Percentiles rank a stretch among this genome's conserved stretches.
phyloP scores from a whole-genome alignment of 2,113 vertebrate genomes.

The Daphoenositta chrysoptera region DNA sequence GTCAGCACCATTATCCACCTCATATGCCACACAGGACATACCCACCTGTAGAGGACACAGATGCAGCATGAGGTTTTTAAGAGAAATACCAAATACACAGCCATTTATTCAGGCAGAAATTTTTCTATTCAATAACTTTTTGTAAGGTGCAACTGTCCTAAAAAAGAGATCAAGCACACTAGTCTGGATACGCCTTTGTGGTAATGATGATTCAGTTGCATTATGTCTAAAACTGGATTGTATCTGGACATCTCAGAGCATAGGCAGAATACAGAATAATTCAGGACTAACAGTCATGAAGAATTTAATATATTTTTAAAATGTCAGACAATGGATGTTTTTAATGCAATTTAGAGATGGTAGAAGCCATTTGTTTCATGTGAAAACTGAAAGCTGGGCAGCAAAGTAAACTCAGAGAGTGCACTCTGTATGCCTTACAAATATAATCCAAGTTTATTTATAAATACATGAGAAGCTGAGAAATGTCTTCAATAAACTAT shows the following conservation, averaged over 20 bases:
- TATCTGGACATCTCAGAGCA: neutral
- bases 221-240: neutral
- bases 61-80: neutral
- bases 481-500: neutral
- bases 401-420: neutral
- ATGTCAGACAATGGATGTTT: neutral
- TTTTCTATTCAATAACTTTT: neutral
- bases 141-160: neutral
- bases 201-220: neutral
- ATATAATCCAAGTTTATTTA: neutral
- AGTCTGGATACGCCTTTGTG: neutral
- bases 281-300: neutral
- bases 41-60: neutral
- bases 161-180: neutral
- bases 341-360: neutral
- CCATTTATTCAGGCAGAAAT: neutral
- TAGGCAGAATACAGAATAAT: neutral
- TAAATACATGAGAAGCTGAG: neutral
- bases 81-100: neutral
- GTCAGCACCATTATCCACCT: neutral
- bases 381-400: neutral
- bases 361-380: neutral
- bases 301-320: neutral
- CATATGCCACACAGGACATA: neutral
- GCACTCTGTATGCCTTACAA: neutral